Conservation (phyloP, 2,797 vertebrate species). For the Sebastes itinus region DNA sequence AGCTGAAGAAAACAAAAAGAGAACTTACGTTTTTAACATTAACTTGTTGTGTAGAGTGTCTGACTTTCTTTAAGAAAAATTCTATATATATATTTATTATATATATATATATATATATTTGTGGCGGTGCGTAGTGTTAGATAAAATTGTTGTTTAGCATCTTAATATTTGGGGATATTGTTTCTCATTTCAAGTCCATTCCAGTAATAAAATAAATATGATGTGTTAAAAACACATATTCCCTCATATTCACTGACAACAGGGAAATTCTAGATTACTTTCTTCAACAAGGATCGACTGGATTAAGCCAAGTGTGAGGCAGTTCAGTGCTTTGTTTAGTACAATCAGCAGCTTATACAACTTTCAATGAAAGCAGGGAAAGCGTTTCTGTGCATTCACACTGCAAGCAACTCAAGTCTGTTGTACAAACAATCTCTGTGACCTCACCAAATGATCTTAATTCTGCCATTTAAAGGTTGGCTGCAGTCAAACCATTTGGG, state of each 20-base stretch:
- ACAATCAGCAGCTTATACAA: conserved; percentile 41
- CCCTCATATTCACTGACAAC: conserved; percentile 16
- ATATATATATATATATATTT: conserved; percentile 69
- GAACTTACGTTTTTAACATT: conserved; percentile 61
- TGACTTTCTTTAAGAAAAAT: conserved; percentile 74
- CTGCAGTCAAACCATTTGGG: background rate
- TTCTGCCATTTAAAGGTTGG: background rate
- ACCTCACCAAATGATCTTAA: background rate
- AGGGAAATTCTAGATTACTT: background rate
- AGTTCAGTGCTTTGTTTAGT: conserved; percentile 39
- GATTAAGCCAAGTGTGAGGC: conserved; percentile 14
- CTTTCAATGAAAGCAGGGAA: conserved; percentile 17
- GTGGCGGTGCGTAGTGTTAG: conserved; percentile 81
- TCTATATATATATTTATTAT: conserved; percentile 59
- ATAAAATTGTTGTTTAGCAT: conserved; percentile 73
- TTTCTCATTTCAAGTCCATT: conserved; percentile 65
- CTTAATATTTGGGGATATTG: conserved; percentile 63
- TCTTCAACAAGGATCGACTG: background rate
- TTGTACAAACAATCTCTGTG: background rate
- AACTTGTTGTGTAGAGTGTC: conserved; percentile 75
- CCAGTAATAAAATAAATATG: conserved; percentile 36
- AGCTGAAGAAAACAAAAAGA: conserved; percentile 66
- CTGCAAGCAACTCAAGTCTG: conserved; percentile 2
- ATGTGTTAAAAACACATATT: conserved; percentile 36
- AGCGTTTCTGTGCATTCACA: conserved; percentile 35